These are phyloP conservation scores for Macropis europaea DNA, from an alignment of 2,888 invertebrate genomes.

Conservation along the genomic window DNA sequence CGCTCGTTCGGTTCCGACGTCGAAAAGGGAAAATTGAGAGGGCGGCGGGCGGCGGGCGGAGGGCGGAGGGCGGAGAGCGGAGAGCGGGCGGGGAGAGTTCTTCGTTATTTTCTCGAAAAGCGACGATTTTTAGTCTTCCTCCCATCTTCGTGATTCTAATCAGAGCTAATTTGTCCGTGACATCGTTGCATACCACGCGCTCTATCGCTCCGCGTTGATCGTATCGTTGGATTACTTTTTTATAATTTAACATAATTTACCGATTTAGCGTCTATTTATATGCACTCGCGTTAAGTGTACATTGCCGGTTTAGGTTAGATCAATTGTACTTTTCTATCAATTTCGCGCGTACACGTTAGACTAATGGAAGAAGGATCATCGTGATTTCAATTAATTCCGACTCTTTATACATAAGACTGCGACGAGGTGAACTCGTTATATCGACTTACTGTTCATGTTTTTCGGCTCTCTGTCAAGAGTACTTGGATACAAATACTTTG, in stretches of 20 bases:
- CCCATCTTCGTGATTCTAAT: no score
- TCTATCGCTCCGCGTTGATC: no score
- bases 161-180: no score
- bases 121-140: no score
- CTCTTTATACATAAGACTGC: conserved; percentile 46
- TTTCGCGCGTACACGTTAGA: neutral
- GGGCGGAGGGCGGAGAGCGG: neutral
- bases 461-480: neutral
- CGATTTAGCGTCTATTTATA: conserved; percentile 44
- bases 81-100: neutral
- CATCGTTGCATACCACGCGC: no score
- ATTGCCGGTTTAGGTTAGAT: conserved; percentile 26
- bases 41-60: neutral
- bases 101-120: neutral
- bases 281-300: conserved; percentile 34
- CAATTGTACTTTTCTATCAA: conserved; percentile 7
- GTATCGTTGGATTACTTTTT: neutral
- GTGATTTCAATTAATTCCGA: conserved; percentile 41
- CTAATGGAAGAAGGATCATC: conserved; percentile 11
- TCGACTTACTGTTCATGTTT: neutral
- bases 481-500: conserved; percentile 36
- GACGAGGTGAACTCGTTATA: conserved; percentile 40
- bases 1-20: no score
- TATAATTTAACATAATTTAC: conserved; percentile 19
- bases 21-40: neutral